These are phyloP conservation scores for Leptinotarsa undecemlineata DNA, from an alignment of 1,140 invertebrate genomes.

Conservation along the genomic window DNA sequence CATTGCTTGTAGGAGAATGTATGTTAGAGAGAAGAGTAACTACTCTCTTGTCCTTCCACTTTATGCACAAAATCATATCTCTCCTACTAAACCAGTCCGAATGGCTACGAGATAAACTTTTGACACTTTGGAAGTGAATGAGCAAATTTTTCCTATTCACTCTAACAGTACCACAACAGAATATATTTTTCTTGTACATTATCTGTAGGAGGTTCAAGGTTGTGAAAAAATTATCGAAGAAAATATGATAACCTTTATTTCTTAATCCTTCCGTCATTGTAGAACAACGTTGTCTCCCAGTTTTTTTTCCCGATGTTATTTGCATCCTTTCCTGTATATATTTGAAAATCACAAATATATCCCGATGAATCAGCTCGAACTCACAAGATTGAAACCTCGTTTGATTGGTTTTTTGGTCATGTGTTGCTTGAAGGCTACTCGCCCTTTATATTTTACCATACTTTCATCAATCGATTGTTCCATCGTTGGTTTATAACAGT, in stretches of 20 bases:
- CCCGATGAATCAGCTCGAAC: constrained; percentile 30
- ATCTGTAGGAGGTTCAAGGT: constrained; percentile 9
- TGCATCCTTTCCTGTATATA: constrained; percentile 33
- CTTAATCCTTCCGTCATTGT: constrained; percentile 29
- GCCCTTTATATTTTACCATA: constrained; percentile 54
- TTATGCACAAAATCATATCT: constrained; percentile 45
- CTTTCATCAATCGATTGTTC: constrained; percentile 50
- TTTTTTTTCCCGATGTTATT: constrained; percentile 10
- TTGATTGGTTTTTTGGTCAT: constrained; percentile 53
- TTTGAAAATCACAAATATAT: constrained; percentile 32
- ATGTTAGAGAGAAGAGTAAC: constrained; percentile 43
- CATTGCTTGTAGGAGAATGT: constrained; percentile 20
- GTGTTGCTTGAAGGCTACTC: constrained; percentile 49
- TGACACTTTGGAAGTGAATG: constrained; percentile 42
- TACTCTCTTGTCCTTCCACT: constrained; percentile 55
- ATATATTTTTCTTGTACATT: constrained; percentile 25
- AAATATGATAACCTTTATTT: constrained; percentile 31
- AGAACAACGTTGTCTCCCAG: constrained; percentile 22
- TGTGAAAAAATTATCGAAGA: constrained; percentile 38
- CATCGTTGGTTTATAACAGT: constrained; percentile 40
- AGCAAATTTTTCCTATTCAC: constrained; percentile 42
- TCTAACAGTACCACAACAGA: constrained; percentile 52
- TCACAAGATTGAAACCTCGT: constrained; percentile 51
- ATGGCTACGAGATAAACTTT: constrained; percentile 50
- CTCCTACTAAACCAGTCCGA: no score